Base-by-base conservation (phyloP, 2,888 invertebrate genomes). In the Scaptomyza parva region DNA sequence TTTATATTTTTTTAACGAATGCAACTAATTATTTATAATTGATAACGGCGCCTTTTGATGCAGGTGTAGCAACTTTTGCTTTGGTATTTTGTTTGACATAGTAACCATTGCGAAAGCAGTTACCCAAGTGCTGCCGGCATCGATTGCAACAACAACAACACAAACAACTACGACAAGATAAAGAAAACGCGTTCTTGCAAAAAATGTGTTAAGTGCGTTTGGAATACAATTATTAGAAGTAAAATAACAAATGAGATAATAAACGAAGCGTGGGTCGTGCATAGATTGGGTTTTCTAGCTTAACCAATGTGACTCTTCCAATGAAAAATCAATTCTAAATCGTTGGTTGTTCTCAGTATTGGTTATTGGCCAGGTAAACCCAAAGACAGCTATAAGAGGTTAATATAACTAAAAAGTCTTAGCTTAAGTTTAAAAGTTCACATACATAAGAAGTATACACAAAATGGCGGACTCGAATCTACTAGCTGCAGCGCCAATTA, bases 291-390 rank as follows among this genome's bases (percentile, higher is more conserved):
- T 80, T 81, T 89, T 90, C 90, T 91, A 86, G 88, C 88, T 88
- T 91, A 90, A 89, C 89, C 92, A 92, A 92, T 92, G 91, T 90
- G 91, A 91, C 90, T 89, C 89, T 83, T 92, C 92, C 92, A 92
- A 91, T 88, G 87, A 86, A 79, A 78, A 87, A 83, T 82, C 80
- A 88, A 89, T 88, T 78, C 69, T 78, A 84, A 87, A 85, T 89
- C 89, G 89, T 92, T 92, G 92, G 92, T 91, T 90, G 91, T 89
- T 89, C 90, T 90, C 91, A 90, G 88, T 91, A 92, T 92, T 92
- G 92, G 91, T 84, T 90, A 89, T 91, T 90, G 88, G 89, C 88
- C 87, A 90, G 91, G 90, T 70, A 69, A 78, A 80, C 78, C 81
- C 89, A 75, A 76, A 70, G 62, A 52, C 85, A 88, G 84, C 88